Evolutionary conservation across 2,797 vertebrate species (phyloP).

Genomic region (Tinamus major): DNA sequence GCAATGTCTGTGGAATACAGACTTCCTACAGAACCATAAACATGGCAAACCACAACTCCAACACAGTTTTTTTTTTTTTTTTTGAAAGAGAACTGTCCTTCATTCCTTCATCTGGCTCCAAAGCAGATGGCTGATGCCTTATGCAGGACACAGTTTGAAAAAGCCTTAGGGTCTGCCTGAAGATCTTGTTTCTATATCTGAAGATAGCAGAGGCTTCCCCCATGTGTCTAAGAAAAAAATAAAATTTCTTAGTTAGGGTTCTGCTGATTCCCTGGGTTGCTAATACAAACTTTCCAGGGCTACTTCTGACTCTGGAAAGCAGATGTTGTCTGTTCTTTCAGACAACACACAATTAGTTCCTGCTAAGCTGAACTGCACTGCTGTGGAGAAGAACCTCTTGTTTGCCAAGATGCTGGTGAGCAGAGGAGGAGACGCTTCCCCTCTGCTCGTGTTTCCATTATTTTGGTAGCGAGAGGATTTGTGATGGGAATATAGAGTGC

Average conservation of each 20-base stretch:
- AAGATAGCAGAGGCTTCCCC: background rate
- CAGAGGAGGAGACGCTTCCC: background rate
- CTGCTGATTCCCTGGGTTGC: background rate
- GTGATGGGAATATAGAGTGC: background rate
- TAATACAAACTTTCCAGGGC: background rate
- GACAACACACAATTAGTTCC: background rate
- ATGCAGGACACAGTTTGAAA: background rate
- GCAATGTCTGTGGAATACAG: background rate
- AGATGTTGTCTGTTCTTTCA: background rate
- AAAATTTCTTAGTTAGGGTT: background rate
- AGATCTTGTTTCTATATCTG: background rate
- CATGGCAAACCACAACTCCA: background rate
- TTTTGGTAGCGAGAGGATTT: background rate
- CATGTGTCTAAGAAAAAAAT: background rate
- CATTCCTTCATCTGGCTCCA: background rate
- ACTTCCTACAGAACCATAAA: background rate
- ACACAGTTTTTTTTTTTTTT: background rate
- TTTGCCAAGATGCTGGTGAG: background rate
- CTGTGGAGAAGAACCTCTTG: background rate
- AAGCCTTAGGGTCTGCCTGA: background rate
- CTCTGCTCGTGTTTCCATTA: background rate
- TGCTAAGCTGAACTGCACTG: background rate
- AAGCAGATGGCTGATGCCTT: background rate
- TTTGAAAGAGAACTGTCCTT: background rate
- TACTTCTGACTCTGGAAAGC: background rate